Conservation (phyloP, 1,140 invertebrate genomes). For the Philotrypesis tridentata region DNA sequence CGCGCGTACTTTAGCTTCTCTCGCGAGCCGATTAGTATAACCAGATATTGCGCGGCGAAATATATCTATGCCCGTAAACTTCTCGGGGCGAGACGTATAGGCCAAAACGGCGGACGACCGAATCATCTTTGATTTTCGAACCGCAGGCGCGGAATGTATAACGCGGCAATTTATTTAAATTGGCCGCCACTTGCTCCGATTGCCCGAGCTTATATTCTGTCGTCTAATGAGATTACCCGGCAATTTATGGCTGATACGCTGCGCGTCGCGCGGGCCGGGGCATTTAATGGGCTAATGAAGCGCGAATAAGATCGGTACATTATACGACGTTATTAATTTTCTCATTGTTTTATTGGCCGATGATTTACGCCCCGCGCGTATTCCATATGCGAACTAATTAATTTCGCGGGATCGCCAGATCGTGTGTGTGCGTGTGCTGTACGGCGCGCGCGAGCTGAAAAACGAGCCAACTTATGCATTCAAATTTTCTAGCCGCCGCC, state of each 20-base stretch:
- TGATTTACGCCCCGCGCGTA: background rate
- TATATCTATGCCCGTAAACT: no score
- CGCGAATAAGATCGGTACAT: background rate
- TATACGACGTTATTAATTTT: background rate
- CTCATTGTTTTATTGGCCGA: background rate
- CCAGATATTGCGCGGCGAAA: no score
- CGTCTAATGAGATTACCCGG: background rate
- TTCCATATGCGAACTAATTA: background rate
- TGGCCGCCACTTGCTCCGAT: background rate
- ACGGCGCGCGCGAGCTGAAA: no score
- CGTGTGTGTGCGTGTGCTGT: no score
- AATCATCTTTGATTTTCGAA: conserved; percentile 13
- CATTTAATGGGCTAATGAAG: no score
- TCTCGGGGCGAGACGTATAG: no score
- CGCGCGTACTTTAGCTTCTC: conserved; percentile 9
- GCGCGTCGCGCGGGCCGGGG: no score
- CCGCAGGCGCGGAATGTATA: background rate
- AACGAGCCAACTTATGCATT: background rate
- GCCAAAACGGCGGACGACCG: no score
- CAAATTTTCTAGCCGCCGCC: background rate
- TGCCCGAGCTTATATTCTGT: background rate
- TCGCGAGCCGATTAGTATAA: background rate
- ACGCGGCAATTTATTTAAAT: background rate
- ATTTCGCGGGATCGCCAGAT: no score
- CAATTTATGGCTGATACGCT: background rate